Evolutionary conservation across 1,140 invertebrate species (phyloP), one percentile per base, ranked within the genome.

Genomic region (Zaprionus vittiger): DNA sequence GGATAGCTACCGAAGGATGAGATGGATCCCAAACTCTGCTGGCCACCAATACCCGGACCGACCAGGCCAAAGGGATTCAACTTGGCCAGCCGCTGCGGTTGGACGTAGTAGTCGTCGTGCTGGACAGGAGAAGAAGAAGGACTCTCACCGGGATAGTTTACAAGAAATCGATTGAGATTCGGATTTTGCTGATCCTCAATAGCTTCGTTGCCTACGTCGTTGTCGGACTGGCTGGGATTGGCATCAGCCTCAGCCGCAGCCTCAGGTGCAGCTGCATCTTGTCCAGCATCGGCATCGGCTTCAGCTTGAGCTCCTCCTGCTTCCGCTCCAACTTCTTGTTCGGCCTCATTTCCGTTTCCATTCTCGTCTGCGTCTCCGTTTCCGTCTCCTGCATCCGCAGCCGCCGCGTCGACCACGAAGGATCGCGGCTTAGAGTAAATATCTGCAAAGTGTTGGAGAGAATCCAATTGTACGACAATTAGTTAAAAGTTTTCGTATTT

Each of bases 401-500:
- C 63, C 63, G 49, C 67, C 24, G 44, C 69, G 11, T 57, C 77
- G 55, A 41, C 69, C 15, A 28, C 61, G 5, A 65, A 17, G 47
- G 55, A 66, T 41, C 52, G 31, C 9, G 83, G 72, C 62, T 79
- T 85, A 91, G 73, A 91, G 80, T 66, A 91, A 76, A 61, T 91
- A 91, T 81, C 90, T 91, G 90, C 90, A 91, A 91, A 91, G 90
- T 81, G 90, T 91, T 83, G 82, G 91, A 86, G 90, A 91, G 78
- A 91, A 91, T 80, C 90, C 90, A 83, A 90, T 91, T 85, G 91
- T 91, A 67, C 81, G 90, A 61, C 90, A 91, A 85, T 91, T 91
- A 91, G 90, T 91, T 81, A 91, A 78, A 79, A 91, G 90, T 76
- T 79, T 79, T 26, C 82, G 77, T 79, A 91, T 85, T 91, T 91